phyloP scores from a whole-genome alignment of 2,797 vertebrate genomes.

The Sus cebifrons region DNA sequence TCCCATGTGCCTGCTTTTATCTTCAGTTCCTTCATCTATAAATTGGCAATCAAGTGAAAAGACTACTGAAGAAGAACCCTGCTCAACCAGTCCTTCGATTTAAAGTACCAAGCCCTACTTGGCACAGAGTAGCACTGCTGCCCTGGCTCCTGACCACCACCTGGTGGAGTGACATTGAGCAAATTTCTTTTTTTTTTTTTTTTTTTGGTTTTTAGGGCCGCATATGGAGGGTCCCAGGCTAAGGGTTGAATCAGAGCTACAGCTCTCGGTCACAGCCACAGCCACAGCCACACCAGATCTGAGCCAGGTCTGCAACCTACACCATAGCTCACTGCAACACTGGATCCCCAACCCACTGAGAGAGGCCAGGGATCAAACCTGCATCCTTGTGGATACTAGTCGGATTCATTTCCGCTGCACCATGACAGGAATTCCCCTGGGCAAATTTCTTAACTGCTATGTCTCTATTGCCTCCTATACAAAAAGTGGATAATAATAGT shows the following conservation, averaged over 20 bases:
- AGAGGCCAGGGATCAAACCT: too few relatives aligned
- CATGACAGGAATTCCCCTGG: too few relatives aligned
- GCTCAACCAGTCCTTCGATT: not conserved
- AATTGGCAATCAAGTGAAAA: not conserved
- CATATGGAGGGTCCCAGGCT: too few relatives aligned
- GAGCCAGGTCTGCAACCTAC: too few relatives aligned
- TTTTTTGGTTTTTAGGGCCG: too few relatives aligned
- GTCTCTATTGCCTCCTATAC: not conserved
- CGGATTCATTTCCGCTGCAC: too few relatives aligned
- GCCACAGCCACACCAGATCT: too few relatives aligned
- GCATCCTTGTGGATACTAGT: too few relatives aligned
- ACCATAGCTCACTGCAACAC: too few relatives aligned
- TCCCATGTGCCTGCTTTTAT: not conserved
- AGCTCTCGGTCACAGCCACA: too few relatives aligned
- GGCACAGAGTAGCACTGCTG: not conserved
- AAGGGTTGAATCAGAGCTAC: too few relatives aligned
- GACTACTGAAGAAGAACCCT: not conserved
- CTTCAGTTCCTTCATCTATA: slow-evolving; percentile 5
- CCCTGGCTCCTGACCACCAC: not conserved
- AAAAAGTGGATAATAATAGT: not conserved
- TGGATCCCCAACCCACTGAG: too few relatives aligned
- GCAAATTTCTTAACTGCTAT: not conserved
- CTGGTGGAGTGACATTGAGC: not conserved
- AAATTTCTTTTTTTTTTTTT: not conserved
- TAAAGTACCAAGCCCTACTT: not conserved